Conservation (phyloP, 64 coral and sea anemone species). For the Acropora tenuis region DNA sequence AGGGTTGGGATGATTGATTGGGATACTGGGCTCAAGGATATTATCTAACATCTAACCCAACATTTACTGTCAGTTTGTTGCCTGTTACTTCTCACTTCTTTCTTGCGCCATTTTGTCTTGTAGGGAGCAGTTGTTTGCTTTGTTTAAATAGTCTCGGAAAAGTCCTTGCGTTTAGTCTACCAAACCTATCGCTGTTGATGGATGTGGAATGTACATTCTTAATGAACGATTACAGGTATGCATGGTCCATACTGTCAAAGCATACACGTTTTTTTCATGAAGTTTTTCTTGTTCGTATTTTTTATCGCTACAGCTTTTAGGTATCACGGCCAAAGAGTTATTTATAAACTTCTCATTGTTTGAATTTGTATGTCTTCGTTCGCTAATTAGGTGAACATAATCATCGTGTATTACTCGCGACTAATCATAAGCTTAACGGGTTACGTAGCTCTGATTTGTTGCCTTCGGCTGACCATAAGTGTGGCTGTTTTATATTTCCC, state of each 20-base stretch:
- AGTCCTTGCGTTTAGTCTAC: slow-evolving; percentile 85
- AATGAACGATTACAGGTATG: slow-evolving; percentile 78
- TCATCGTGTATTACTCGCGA: no score
- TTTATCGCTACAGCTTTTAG: no score
- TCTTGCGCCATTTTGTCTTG: neutral
- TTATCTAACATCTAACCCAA: no score
- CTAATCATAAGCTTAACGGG: no score
- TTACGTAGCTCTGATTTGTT: neutral
- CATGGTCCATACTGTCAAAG: no score
- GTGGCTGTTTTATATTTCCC: neutral
- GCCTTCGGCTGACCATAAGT: neutral
- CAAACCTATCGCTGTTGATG: slow-evolving; percentile 79
- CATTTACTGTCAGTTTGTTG: neutral
- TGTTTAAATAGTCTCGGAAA: slow-evolving; percentile 82
- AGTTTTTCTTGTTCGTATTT: neutral
- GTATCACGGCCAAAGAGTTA: no score
- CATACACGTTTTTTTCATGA: neutral
- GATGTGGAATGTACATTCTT: slow-evolving; percentile 78
- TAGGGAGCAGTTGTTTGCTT: slow-evolving; percentile 92
- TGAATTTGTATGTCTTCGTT: no score
- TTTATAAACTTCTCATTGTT: no score
- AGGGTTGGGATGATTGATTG: no score
- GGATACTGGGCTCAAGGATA: no score
- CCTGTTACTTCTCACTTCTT: neutral
- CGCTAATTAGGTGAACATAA: no score